These are phyloP conservation scores for Mastacembelus armatus DNA, from an alignment of 2,797 vertebrate species.

Conservation along the genomic window DNA sequence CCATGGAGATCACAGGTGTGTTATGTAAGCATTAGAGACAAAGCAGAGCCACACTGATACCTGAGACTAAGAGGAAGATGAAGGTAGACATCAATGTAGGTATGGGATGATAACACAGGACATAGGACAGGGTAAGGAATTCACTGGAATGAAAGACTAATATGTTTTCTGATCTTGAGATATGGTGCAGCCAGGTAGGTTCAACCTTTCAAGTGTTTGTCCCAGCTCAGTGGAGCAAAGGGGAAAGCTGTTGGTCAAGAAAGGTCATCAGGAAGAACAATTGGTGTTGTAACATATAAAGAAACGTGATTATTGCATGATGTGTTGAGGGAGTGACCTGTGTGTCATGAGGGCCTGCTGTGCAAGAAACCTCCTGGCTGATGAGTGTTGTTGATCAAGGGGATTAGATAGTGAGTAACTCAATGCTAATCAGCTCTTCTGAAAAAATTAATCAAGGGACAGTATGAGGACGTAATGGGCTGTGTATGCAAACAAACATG, in stretches of 20 bases:
- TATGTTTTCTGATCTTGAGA: background rate
- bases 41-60: slow-evolving; percentile 25
- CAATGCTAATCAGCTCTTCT: slow-evolving; percentile 31
- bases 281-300: slow-evolving; percentile 28
- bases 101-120: background rate
- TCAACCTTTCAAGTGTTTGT: background rate
- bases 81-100: background rate
- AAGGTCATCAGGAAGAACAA: slow-evolving; percentile 9
- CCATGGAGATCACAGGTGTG: slow-evolving; percentile 80
- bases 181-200: slow-evolving; percentile 8
- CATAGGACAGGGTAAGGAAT: background rate
- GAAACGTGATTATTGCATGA: slow-evolving; percentile 23
- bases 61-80: slow-evolving; percentile 25
- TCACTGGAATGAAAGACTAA: background rate
- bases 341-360: slow-evolving; percentile 36
- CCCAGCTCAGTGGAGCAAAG: slow-evolving; percentile 36
- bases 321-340: slow-evolving; percentile 27
- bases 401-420: slow-evolving; percentile 58
- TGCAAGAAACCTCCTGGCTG: slow-evolving; percentile 21
- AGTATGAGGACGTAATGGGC: too few relatives aligned
- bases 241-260: slow-evolving; percentile 32
- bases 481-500: too few relatives aligned
- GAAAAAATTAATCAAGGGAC: too few relatives aligned
- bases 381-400: slow-evolving; percentile 60
- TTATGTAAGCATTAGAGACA: slow-evolving; percentile 70